Conservation (phyloP, 2,797 vertebrate genomes). For the Yasuhikotakia modesta region DNA sequence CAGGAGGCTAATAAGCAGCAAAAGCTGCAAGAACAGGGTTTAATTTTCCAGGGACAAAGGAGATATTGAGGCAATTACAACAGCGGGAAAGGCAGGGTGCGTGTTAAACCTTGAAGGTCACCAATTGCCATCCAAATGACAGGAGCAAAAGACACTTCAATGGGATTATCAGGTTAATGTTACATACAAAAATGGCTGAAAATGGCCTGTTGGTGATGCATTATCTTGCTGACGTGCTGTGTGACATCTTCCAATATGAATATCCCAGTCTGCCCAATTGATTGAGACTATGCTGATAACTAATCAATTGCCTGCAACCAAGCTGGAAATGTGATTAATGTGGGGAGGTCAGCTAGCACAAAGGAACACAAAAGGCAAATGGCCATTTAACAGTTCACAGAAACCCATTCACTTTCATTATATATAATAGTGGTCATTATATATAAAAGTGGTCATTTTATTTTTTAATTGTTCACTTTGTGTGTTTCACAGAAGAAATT, state of each 20-base stretch:
- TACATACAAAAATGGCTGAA: constrained; percentile 23
- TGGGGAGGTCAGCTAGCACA: constrained; percentile 15
- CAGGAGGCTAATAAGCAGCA: constrained; percentile 59
- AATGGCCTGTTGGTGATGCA: constrained; percentile 17
- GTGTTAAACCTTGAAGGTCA: constrained; percentile 45
- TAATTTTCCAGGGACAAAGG: constrained; percentile 56
- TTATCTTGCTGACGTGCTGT: background rate
- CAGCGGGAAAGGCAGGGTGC: constrained; percentile 26
- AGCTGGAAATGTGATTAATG: constrained; percentile 35
- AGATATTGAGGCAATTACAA: constrained; percentile 51
- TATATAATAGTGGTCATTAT: background rate
- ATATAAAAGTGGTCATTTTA: too few relatives aligned
- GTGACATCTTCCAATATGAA: constrained; percentile 36
- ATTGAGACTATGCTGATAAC: constrained; percentile 37
- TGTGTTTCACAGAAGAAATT: too few relatives aligned
- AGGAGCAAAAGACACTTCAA: constrained; percentile 26
- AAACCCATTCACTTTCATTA: background rate
- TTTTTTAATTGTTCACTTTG: too few relatives aligned
- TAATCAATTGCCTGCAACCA: constrained; percentile 20
- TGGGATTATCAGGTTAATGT: constrained; percentile 55
- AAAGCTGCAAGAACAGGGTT: constrained; percentile 55
- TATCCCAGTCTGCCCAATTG: constrained; percentile 27
- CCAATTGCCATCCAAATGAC: constrained; percentile 25
- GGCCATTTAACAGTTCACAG: background rate
- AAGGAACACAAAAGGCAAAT: background rate